phyloP scores from a whole-genome alignment of 2,113 vertebrate species.

The Opisthocomus hoazin region DNA sequence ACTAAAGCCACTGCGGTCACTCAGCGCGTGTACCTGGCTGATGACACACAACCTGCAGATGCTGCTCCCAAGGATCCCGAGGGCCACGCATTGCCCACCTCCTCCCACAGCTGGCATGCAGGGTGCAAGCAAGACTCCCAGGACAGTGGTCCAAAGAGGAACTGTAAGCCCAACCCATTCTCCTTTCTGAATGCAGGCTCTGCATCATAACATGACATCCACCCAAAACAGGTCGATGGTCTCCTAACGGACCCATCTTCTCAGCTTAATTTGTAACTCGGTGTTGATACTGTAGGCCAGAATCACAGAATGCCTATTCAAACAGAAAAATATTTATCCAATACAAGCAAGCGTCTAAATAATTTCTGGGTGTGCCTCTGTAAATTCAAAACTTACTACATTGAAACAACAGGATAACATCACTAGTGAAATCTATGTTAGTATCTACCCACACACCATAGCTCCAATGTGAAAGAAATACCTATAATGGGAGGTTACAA shows the following conservation, averaged over 20 bases:
- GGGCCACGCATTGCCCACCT: accelerated
- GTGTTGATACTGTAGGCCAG: not conserved
- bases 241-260: not conserved
- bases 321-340: not conserved
- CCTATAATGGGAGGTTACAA: not conserved
- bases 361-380: not conserved
- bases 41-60: not conserved
- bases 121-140: not conserved
- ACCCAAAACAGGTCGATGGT: not conserved
- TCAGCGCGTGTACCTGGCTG: not conserved
- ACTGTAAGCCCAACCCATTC: not conserved
- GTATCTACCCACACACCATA: not conserved
- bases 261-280: not conserved
- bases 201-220: not conserved
- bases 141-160: accelerated
- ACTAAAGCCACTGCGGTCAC: too few relatives aligned
- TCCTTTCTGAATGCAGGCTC: not conserved
- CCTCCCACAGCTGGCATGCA: not conserved
- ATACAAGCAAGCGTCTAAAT: not conserved
- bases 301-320: not conserved
- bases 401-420: not conserved
- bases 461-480: not conserved
- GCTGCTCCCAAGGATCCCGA: accelerated
- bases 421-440: not conserved
- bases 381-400: not conserved